Evolutionary conservation across 1,140 invertebrate genomes (phyloP), one percentile per base, ranked within the genome.

Genomic region (Plectus sambesii): DNA sequence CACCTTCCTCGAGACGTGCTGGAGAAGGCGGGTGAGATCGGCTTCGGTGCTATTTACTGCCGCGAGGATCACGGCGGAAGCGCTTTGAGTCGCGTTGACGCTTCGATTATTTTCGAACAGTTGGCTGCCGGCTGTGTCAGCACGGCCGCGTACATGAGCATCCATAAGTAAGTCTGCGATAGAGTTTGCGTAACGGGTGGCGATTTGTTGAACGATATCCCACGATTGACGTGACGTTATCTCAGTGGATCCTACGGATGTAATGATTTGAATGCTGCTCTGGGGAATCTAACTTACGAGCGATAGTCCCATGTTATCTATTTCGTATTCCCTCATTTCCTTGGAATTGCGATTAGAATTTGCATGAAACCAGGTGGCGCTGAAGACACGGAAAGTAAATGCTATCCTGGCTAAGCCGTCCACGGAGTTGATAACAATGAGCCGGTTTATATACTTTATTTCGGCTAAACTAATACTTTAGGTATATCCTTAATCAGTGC

Each of bases 51-150:
- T 12, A 71, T 80, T 35, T 79, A 79, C 61, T 72, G 72, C 42
- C 66, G 56, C 20, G 76, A 77, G 43, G 70, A 77, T 30, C 73
- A 61, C 72, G 78, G 79, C 26, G 78, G 78, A 6, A 74, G 75
- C 17, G 78, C 76, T 12, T 60, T 80, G 19, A 64, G 59, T 15
- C 62, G 78, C 5, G 62, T 77, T 26, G 78, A 80, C 65, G 73
- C 78, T 2, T 78, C 78, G 3, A 51, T 80, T 5, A 76, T 80
- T 47, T 80, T 80, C 69, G 78, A 80, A 69, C 77, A 78, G 26
- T 61, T 80, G n/a, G 69, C 78, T 4, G 70, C 73, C 42, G 78
- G 79, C 4, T 79, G 77, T 70, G 71, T 72, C 27, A 76, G 75
- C 6, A 80, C 79, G 9, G 76, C 79, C 26, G 79, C 79, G 23